Evolutionary conservation across 2,113 vertebrate genomes (phyloP).

Genomic region (Sula dactylatra): DNA sequence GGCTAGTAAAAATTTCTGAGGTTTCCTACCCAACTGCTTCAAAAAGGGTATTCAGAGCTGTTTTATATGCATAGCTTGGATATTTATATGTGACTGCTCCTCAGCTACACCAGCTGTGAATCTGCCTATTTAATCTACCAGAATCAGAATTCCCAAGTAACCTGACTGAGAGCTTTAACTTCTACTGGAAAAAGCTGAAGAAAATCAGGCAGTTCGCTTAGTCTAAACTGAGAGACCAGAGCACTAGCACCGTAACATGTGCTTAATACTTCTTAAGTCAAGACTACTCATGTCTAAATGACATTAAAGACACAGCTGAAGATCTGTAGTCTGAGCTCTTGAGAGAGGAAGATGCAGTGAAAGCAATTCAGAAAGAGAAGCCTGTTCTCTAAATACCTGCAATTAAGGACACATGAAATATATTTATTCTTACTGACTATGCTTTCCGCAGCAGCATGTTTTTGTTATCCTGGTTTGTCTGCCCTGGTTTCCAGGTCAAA

Average conservation of each 20-base stretch:
- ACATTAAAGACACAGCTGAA: not conserved
- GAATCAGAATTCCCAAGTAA: not conserved
- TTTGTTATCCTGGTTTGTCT: not conserved
- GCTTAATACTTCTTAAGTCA: not conserved
- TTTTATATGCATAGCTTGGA: not conserved
- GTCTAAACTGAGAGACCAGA: not conserved
- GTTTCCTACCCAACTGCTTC: not conserved
- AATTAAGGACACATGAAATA: not conserved
- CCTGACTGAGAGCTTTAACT: not conserved
- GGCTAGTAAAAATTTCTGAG: not conserved
- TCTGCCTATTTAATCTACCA: not conserved
- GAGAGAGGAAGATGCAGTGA: not conserved
- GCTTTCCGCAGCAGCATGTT: not conserved
- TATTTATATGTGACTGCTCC: not conserved
- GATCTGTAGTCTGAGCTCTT: not conserved
- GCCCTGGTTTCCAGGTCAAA: not conserved
- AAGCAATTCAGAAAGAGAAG: not conserved
- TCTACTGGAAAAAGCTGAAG: not conserved
- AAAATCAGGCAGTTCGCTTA: not conserved
- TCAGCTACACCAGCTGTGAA: not conserved
- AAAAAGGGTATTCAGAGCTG: not conserved
- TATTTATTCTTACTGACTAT: not conserved
- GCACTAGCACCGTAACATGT: not conserved
- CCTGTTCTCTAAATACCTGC: not conserved
- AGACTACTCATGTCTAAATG: not conserved